phyloP scores from a whole-genome alignment of 2,113 vertebrate genomes.

The Rhabdomys dilectus region DNA sequence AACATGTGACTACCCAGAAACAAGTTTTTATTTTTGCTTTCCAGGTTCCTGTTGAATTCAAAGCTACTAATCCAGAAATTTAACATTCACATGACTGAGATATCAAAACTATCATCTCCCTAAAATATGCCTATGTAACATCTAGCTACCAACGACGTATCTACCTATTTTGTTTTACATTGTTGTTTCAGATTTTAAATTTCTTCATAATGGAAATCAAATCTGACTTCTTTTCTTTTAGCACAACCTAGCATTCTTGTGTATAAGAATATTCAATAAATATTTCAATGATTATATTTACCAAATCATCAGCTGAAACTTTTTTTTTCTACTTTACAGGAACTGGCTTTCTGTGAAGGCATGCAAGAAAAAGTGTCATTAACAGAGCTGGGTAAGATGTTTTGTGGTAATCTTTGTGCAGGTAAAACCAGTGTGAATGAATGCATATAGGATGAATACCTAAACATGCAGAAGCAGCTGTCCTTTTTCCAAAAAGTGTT shows the following conservation, averaged over 20 bases:
- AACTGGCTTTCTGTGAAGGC: slow-evolving; percentile 80
- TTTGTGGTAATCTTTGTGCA: slow-evolving; percentile 56
- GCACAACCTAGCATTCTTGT: background rate
- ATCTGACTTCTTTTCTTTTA: slow-evolving; percentile 21
- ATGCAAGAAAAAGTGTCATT: slow-evolving; percentile 61
- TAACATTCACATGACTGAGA: background rate
- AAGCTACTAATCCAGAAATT: slow-evolving; percentile 8
- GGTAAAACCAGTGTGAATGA: slow-evolving; percentile 52
- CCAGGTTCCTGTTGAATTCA: background rate
- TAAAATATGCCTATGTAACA: background rate
- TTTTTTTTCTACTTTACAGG: slow-evolving; percentile 78
- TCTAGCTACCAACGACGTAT: background rate
- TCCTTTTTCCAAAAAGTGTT: background rate
- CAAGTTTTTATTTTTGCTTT: slow-evolving; percentile 1
- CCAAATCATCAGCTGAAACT: slow-evolving; percentile 46
- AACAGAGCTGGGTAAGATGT: slow-evolving; percentile 80
- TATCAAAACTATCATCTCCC: background rate
- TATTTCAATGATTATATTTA: slow-evolving; percentile 19
- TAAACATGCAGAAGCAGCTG: background rate
- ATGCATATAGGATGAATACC: background rate
- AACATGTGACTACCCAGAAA: background rate
- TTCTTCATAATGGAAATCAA: slow-evolving; percentile 22
- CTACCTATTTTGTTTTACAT: background rate
- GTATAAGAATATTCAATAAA: slow-evolving; percentile 23
- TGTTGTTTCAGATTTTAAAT: slow-evolving; percentile 3